Base-by-base conservation (phyloP, 2,888 invertebrate genomes). In the Athalia rosae region DNA sequence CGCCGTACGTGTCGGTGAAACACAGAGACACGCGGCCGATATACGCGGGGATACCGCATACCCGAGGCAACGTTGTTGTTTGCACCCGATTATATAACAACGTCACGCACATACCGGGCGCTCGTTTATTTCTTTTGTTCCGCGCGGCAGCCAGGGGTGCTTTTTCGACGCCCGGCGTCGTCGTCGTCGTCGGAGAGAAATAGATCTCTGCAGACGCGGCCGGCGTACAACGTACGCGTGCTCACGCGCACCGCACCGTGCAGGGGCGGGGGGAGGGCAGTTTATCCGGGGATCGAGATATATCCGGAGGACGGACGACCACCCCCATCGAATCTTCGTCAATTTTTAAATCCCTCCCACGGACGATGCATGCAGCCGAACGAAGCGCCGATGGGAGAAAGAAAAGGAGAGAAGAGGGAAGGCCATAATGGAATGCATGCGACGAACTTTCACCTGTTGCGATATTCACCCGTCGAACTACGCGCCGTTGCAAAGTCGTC, bases 61-160 rank as follows among this genome's bases (percentile, higher is more conserved):
- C 53, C 71, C 47, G 41, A 50, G 45, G 56, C 62, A 50, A 43
- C 78, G 77, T 78, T 81, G 80, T 85, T 88, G 84, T 86, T 87
- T 85, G 84, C 84, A 84, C 85, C 82, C 85, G 81, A 84, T 86
- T 86, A 88, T 88, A 88, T 86, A 89, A 87, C 85, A 87, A 88
- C 84, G 87, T 89, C 89, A 88, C 86, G 86, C 87, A 87, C 88
- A 88, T 85, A 85, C 85, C 82, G 82, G 82, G 81, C 83, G 84
- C 87, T 89, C 88, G 86, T 88, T 89, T 88, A 87, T 89, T 89
- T 89, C 88, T 89, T 89, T 88, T 88, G 84, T 88, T 89, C 86
- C 88, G 85, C 87, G 84, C 85, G 82, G 84, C 77, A 87, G 85
- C 77, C 71, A 88, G 87, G 88, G 87, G 87, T 84, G 84, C n/a